These are phyloP conservation scores for Chitala chitala DNA, from an alignment of 2,113 vertebrate genomes.

Conservation along the genomic window DNA sequence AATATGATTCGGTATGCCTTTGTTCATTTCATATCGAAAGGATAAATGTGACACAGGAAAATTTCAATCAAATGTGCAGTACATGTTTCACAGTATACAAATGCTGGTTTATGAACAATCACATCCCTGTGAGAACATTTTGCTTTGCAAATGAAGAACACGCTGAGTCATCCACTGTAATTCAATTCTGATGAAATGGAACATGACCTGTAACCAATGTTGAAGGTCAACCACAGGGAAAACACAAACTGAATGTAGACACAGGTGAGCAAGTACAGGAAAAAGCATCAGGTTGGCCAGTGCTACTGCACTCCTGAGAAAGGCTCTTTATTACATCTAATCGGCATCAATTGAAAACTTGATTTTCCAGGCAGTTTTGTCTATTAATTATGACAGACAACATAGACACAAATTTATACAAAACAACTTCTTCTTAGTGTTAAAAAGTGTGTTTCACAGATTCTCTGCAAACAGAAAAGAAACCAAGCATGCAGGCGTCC, in stretches of 20 bases:
- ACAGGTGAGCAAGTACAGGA: too few relatives aligned
- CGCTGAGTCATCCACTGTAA: not conserved
- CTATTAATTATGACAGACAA: too few relatives aligned
- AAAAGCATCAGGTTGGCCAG: too few relatives aligned
- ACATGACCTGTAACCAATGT: not conserved
- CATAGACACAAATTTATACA: too few relatives aligned
- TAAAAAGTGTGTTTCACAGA: too few relatives aligned
- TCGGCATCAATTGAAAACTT: too few relatives aligned
- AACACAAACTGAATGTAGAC: not conserved
- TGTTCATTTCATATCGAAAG: not conserved
- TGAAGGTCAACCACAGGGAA: not conserved
- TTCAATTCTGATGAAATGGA: too few relatives aligned
- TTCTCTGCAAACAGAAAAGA: too few relatives aligned
- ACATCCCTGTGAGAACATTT: not conserved
- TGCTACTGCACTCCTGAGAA: not conserved
- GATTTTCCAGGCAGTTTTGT: too few relatives aligned
- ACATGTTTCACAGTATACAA: not conserved
- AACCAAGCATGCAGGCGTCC: too few relatives aligned
- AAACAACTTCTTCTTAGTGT: too few relatives aligned
- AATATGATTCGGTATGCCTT: not conserved
- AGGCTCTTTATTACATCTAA: not conserved
- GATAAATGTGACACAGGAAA: not conserved
- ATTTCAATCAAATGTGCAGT: not conserved
- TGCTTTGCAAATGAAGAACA: not conserved
- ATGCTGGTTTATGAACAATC: not conserved